Base-by-base conservation (phyloP, 1,140 invertebrate species). In the Bombus affinis region DNA sequence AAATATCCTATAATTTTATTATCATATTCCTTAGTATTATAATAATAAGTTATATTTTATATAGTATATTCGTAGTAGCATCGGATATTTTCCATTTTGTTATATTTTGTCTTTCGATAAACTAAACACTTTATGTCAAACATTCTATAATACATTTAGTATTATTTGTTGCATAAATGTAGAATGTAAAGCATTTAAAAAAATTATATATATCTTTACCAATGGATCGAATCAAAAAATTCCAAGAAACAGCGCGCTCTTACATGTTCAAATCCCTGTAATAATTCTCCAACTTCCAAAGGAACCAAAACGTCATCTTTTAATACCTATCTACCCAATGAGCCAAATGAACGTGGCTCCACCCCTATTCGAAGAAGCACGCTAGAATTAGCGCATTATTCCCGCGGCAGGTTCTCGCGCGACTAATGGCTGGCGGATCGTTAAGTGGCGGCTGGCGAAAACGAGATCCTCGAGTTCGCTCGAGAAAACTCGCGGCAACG, bases 391-490 rank as follows among this genome's bases (percentile, higher is more conserved):
- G 65, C 62, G 73, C n/a, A 68, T 83, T 77, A 83, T 77, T 53
- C 73, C 5, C 1, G 73, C 35, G 18, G n/a, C 13, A 32, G 35
- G 28, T 76, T 83, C 65, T 44, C 62, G 73, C 59, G 62, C 62
- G 81, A 68, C 81, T 83, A 83, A 83, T 76, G 73, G 62, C 42
- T 53, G 71, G 18, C 44, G 42, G 73, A 57, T 76, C 73, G 81
- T 83, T 57, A 57, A 77, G 73, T 53, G 42, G 25, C 74, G 74
- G 62, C 73, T 37, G 72, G 53, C 42, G 62, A 47, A 57, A 62
- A 77, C 65, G 72, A 72, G 66, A 76, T 57, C 66, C 72, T 85
- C 70, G 73, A 71, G 37, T 83, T 70, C 81, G 81, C 73, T 68
- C 81, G 81, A 83, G 81, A 59, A 77, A 83, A 77, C 65, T 57